phyloP scores from a whole-genome alignment of 1,140 invertebrate species.

The Eubasilissa regina region DNA sequence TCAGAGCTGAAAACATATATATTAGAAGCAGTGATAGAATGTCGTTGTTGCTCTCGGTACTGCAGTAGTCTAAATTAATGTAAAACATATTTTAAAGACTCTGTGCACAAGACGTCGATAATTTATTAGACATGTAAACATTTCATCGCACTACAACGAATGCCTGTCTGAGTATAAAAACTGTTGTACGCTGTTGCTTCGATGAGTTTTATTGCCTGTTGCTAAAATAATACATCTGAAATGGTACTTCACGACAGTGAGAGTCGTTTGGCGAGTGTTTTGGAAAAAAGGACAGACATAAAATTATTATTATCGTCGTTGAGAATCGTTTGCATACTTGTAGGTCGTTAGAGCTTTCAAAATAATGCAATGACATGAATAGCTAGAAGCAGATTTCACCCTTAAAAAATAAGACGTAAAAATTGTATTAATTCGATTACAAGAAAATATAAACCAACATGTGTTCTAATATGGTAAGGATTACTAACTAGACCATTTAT shows the following conservation, averaged over 20 bases:
- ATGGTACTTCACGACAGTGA: constrained; percentile 10
- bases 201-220: constrained; percentile 25
- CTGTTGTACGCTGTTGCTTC: constrained; percentile 5
- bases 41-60: no score
- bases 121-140: neutral
- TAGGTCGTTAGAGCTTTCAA: constrained; percentile 8
- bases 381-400: no score
- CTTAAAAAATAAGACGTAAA: no score
- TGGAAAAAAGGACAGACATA: neutral
- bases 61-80: no score
- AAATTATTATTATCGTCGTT: constrained; percentile 18
- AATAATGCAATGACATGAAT: neutral
- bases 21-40: no score
- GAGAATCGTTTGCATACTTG: neutral
- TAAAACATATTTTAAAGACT: no score
- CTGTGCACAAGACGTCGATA: neutral
- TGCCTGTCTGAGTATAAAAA: constrained; percentile 12
- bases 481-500: no score
- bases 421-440: no score
- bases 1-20: no score
- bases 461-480: no score
- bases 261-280: neutral
- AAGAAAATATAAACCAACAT: no score
- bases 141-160: neutral
- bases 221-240: constrained; percentile 25